phyloP scores from a whole-genome alignment of 53 echinoderm and acorn worm species.

The Holothuria scabra region DNA sequence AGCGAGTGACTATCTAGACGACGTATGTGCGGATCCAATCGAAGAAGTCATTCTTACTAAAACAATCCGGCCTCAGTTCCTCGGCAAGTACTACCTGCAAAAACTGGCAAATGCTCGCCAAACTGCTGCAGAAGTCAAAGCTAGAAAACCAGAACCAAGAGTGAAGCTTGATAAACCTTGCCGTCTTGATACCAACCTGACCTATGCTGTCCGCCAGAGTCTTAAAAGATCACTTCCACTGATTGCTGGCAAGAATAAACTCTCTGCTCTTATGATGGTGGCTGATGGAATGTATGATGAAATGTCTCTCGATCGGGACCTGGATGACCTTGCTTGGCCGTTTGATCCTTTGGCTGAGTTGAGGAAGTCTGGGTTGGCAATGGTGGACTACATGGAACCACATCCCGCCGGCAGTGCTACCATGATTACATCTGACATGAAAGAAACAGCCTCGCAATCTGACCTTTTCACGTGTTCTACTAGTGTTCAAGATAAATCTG shows the following conservation, averaged over 20 bases:
- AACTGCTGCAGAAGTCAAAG: slow-evolving; percentile 5
- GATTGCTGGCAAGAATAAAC: slow-evolving; percentile 20
- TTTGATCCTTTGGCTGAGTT: slow-evolving; percentile 13
- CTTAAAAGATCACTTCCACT: slow-evolving; percentile 15
- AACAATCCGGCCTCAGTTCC: slow-evolving; percentile 27
- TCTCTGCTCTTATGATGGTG: slow-evolving; percentile 34
- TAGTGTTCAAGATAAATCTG: too few species aligned
- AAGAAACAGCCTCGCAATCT: not conserved
- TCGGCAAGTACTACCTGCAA: not conserved
- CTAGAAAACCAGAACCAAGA: slow-evolving; percentile 26
- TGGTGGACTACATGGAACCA: slow-evolving; percentile 24
- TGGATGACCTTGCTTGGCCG: slow-evolving; percentile 37
- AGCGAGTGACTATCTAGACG: too few species aligned
- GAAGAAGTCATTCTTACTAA: not conserved
- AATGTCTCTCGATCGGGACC: slow-evolving; percentile 21
- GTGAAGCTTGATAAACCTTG: slow-evolving; percentile 20
- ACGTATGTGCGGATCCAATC: too few species aligned
- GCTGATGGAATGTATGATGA: slow-evolving; percentile 40
- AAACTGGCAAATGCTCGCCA: not conserved
- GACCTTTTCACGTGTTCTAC: too few species aligned
- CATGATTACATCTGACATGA: not conserved
- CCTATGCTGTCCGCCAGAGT: slow-evolving; percentile 17
- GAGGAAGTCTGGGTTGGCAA: slow-evolving; percentile 2
- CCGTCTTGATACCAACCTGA: slow-evolving; percentile 30
- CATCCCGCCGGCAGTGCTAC: too few species aligned